Conservation (phyloP, 2,113 vertebrate species). For the Lamprotornis superbus region DNA sequence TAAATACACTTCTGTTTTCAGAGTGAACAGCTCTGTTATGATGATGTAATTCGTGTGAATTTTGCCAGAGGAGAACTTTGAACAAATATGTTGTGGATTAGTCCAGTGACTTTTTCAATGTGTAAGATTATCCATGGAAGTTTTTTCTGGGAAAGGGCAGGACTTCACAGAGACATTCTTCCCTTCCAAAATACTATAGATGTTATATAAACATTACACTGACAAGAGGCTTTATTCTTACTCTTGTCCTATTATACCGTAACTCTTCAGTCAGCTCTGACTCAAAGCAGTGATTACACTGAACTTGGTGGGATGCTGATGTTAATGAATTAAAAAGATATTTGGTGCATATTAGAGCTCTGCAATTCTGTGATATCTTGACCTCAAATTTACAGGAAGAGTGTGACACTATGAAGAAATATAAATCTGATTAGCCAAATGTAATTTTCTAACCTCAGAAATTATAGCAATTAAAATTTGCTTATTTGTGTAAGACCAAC, state of each 20-base stretch:
- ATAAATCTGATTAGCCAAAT: not conserved
- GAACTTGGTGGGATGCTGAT: not conserved
- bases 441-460: not conserved
- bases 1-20: conserved; percentile 11
- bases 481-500: not conserved
- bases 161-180: not conserved
- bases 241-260: not conserved
- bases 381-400: not conserved
- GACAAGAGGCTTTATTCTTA: not conserved
- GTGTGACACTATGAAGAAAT: not conserved
- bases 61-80: conserved; percentile 8
- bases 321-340: not conserved
- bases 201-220: not conserved
- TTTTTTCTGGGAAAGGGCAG: not conserved
- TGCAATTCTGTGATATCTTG: not conserved
- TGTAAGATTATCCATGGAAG: not conserved
- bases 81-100: conserved; percentile 23
- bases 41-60: not conserved
- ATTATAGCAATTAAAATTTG: not conserved
- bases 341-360: not conserved
- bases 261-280: not conserved
- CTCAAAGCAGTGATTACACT: not conserved
- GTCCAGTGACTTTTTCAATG: conserved; percentile 10
- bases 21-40: not conserved
- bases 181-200: not conserved